Percentiles rank a stretch among this genome's conserved stretches.
These are phyloP conservation scores for Thymelicus lineola DNA, from an alignment of 2,888 invertebrate species.

Conservation along the genomic window DNA sequence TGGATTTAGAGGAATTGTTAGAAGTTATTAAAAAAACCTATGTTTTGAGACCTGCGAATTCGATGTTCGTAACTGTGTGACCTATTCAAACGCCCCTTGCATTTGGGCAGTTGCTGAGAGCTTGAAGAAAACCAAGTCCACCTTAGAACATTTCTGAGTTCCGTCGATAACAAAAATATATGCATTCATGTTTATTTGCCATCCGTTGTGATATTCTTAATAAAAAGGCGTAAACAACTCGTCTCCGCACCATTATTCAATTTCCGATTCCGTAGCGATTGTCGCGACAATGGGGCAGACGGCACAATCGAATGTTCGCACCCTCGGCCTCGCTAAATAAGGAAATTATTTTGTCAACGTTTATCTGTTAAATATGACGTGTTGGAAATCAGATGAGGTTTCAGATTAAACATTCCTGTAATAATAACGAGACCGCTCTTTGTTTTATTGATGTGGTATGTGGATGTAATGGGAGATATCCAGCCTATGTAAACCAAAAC, in stretches of 20 bases:
- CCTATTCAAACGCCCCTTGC: no score
- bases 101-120: no score
- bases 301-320: slow-evolving; percentile 8
- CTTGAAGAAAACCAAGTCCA: no score
- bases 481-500: no score
- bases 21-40: not conserved
- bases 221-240: not conserved
- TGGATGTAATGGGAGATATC: no score
- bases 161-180: not conserved
- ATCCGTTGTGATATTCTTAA: not conserved
- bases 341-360: slow-evolving; percentile 12
- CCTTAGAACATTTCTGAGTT: no score
- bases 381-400: slow-evolving; percentile 5
- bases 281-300: slow-evolving; percentile 8
- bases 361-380: slow-evolving; percentile 1
- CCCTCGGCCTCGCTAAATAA: slow-evolving; percentile 6
- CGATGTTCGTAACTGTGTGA: no score
- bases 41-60: no score
- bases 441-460: not conserved
- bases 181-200: not conserved
- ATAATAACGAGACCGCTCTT: not conserved
- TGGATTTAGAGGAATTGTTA: not conserved
- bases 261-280: slow-evolving; percentile 8
- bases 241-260: slow-evolving; percentile 11
- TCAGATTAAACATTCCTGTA: not conserved